Conservation (phyloP, 2,888 invertebrate genomes). For the Epiblema foenella region DNA sequence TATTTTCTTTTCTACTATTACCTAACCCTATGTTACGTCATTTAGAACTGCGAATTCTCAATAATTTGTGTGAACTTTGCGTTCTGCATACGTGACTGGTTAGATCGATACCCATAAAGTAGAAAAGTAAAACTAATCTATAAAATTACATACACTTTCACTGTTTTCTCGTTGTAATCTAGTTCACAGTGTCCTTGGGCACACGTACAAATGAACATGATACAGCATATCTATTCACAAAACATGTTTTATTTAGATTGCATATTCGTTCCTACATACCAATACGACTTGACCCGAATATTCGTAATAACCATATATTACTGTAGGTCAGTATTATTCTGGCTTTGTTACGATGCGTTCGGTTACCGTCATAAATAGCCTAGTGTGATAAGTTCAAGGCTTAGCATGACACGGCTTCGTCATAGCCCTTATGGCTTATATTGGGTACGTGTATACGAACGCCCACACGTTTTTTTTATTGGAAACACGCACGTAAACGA, state of each 20-base stretch:
- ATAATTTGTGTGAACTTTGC: not conserved
- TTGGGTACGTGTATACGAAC: conserved; percentile 10
- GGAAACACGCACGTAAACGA: not conserved
- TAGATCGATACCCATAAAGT: conserved; percentile 14
- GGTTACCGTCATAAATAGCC: not conserved
- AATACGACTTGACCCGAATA: not conserved
- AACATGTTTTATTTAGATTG: not conserved
- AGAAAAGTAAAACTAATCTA: not conserved
- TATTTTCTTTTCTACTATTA: no score
- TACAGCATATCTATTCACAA: conserved; percentile 1
- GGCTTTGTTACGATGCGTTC: not conserved
- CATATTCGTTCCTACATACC: not conserved
- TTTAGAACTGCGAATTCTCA: conserved; percentile 3
- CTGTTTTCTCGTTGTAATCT: conserved; percentile 19
- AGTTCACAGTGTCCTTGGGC: conserved; percentile 57
- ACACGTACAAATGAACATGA: conserved; percentile 53
- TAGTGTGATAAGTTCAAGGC: conserved; percentile 66
- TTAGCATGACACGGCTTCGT: conserved; percentile 47
- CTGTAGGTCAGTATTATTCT: not conserved
- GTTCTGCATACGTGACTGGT: conserved; percentile 2
- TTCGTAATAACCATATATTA: not conserved
- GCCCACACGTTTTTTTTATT: conserved; percentile 2
- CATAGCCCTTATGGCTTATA: conserved; percentile 22
- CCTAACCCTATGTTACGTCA: not conserved
- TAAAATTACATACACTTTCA: not conserved